phyloP scores from a whole-genome alignment of 2,113 vertebrate genomes.

The Larimichthys polyactis region DNA sequence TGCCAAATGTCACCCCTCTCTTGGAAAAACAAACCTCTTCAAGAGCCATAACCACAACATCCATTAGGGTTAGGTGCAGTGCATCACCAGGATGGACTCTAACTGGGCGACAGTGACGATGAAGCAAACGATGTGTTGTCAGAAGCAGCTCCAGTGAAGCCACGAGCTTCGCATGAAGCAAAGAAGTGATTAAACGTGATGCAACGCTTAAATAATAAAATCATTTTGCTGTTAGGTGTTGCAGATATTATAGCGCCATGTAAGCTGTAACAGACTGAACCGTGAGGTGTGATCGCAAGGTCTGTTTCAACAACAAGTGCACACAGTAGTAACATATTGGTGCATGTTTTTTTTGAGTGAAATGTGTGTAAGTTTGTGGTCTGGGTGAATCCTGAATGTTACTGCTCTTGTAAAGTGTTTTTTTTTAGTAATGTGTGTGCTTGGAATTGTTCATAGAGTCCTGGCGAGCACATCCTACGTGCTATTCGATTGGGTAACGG shows the following conservation, averaged over 20 bases:
- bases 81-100: constrained; percentile 10
- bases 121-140: background rate
- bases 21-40: constrained; percentile 38
- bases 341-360: too few relatives aligned
- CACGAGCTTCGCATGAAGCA: background rate
- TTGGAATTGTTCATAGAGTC: background rate
- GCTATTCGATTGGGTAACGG: background rate
- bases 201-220: background rate
- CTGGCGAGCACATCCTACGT: background rate
- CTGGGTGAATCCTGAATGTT: background rate
- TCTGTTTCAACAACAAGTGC: constrained; percentile 20
- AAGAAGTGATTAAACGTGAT: background rate
- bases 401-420: background rate
- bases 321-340: background rate
- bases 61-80: constrained; percentile 18
- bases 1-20: constrained; percentile 54
- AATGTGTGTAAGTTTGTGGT: background rate
- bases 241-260: background rate
- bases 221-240: background rate
- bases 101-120: constrained; percentile 14
- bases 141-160: background rate
- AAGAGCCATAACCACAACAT: constrained; percentile 28
- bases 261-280: background rate
- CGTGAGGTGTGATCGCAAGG: background rate
- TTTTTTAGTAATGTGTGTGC: background rate